A percentile compares a stretch with the other conserved stretches of the same genome.
Evolutionary conservation across 2,888 invertebrate species (phyloP).

Genomic region (Bugula neritina): DNA sequence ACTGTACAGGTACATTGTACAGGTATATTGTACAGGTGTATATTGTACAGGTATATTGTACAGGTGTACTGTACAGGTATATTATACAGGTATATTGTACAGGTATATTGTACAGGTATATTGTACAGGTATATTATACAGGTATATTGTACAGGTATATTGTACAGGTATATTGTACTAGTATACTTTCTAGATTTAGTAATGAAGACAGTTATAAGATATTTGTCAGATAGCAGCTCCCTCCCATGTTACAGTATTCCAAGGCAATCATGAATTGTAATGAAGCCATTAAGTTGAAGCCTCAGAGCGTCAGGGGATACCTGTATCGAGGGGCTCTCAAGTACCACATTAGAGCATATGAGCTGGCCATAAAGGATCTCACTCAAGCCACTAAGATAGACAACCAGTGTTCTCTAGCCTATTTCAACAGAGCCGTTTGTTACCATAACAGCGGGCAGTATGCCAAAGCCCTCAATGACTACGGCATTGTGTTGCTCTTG

Average conservation of each 20-base stretch:
- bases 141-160: too few relatives aligned
- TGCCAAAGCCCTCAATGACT: slow-evolving; percentile 49
- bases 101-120: too few relatives aligned
- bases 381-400: slow-evolving; percentile 48
- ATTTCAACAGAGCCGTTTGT: slow-evolving; percentile 53
- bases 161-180: too few relatives aligned
- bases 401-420: slow-evolving; percentile 47
- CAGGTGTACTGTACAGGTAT: too few relatives aligned
- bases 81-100: too few relatives aligned
- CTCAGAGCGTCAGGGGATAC: slow-evolving; percentile 50
- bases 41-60: too few relatives aligned
- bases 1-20: too few relatives aligned
- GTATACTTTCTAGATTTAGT: too few relatives aligned
- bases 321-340: slow-evolving; percentile 54
- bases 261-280: slow-evolving; percentile 55
- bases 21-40: too few relatives aligned
- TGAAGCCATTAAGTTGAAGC: slow-evolving; percentile 51
- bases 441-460: slow-evolving; percentile 47
- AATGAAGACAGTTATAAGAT: too few relatives aligned
- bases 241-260: slow-evolving; percentile 40
- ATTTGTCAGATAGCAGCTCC: too few relatives aligned
- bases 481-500: slow-evolving; percentile 51
- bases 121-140: too few relatives aligned
- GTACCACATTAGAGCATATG: slow-evolving; percentile 50
- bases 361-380: slow-evolving; percentile 50